Conservation (phyloP, 2,113 vertebrate species). For the Heterocephalus glaber region DNA sequence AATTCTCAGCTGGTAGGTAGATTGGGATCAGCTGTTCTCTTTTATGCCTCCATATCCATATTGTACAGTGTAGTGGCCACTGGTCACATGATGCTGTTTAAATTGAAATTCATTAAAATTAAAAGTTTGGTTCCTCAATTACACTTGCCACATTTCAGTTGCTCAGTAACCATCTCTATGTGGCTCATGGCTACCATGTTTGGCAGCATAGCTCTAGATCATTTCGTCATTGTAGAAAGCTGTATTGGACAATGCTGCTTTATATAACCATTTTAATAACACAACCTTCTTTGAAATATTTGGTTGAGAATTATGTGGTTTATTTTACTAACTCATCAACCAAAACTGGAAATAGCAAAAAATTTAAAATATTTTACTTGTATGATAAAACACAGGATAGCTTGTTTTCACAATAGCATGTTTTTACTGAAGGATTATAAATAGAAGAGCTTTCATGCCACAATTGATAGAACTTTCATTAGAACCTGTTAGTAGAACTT, state of each 20-base stretch:
- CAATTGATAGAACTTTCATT: constrained; percentile 19
- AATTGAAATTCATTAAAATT: constrained; percentile 2
- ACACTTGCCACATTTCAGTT: not conserved
- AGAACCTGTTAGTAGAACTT: constrained; percentile 7
- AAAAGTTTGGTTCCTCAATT: not conserved
- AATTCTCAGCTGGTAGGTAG: not conserved
- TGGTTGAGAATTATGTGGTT: not conserved
- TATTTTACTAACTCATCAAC: constrained; percentile 20
- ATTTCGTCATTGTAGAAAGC: not conserved
- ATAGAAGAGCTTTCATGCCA: constrained; percentile 6
- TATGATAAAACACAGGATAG: not conserved
- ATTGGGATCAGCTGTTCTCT: not conserved
- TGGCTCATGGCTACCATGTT: not conserved
- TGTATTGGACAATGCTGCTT: constrained; percentile 37
- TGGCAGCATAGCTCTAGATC: not conserved
- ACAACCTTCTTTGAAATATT: not conserved
- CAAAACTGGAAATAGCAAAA: constrained; percentile 50
- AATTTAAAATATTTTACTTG: constrained; percentile 18
- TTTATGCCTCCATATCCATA: not conserved
- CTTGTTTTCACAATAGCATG: not conserved
- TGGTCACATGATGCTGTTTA: not conserved
- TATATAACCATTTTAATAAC: not conserved
- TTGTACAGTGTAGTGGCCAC: not conserved
- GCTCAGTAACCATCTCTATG: not conserved
- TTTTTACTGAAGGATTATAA: constrained; percentile 15